Evolutionary conservation across 2,113 vertebrate species (phyloP).

Genomic region (Monopterus albus): DNA sequence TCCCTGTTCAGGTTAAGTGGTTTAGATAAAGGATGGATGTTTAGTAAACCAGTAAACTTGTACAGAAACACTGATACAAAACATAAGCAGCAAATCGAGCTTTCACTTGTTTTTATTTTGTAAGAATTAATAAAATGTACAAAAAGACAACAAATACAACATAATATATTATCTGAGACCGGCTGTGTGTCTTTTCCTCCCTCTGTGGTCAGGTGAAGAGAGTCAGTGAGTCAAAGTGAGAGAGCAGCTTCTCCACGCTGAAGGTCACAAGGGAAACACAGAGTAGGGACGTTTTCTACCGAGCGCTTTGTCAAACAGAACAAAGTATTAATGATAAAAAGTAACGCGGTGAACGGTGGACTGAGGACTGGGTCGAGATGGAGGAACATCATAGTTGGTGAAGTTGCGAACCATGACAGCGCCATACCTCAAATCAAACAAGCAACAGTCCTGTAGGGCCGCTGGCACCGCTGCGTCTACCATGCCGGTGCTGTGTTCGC

Average conservation of each 20-base stretch:
- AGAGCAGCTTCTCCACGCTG: constrained; percentile 55
- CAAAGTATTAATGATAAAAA: constrained; percentile 30
- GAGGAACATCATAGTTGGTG: constrained; percentile 21
- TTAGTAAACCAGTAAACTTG: no score
- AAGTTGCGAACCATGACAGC: not conserved
- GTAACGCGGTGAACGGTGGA: not conserved
- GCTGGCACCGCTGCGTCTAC: constrained; percentile 73
- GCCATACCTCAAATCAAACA: not conserved
- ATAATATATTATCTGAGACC: constrained; percentile 78
- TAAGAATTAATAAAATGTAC: constrained; percentile 81
- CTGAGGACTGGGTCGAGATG: not conserved
- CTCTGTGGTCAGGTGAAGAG: constrained; percentile 50
- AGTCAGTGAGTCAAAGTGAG: constrained; percentile 66
- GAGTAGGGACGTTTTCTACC: not conserved
- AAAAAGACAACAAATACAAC: constrained; percentile 78
- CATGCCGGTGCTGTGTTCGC: constrained; percentile 97
- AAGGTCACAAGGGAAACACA: constrained; percentile 1
- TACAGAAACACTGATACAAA: no score
- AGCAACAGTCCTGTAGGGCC: not conserved
- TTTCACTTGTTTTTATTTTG: constrained; percentile 67
- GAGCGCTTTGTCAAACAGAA: constrained; percentile 33
- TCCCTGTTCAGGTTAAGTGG: no score
- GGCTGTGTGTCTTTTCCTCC: constrained; percentile 40
- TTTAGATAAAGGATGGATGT: no score
- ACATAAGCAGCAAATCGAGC: not conserved